These are phyloP conservation scores for Dryobota labecula DNA, from an alignment of 2,888 invertebrate genomes.

Conservation along the genomic window DNA sequence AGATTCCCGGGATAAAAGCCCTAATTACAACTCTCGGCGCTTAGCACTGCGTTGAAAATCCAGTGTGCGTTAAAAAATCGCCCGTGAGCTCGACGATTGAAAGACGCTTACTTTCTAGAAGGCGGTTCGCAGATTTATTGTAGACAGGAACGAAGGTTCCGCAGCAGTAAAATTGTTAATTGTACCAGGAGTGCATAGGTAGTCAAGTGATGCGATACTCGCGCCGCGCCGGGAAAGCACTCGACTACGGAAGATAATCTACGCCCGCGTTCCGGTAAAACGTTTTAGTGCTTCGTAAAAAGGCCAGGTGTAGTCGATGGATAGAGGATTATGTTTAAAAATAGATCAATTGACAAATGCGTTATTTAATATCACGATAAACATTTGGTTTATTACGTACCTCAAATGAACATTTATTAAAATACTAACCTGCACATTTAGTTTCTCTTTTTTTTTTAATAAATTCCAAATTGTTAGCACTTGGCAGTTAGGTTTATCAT, in stretches of 20 bases:
- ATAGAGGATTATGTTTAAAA: slow-evolving; percentile 8
- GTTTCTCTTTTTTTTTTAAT: too few species aligned
- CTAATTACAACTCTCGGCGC: background rate
- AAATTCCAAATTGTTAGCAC: background rate
- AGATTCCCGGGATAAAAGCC: too few species aligned
- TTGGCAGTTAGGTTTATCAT: background rate
- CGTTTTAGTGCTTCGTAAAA: slow-evolving; percentile 50
- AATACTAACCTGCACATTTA: background rate
- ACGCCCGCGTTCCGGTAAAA: slow-evolving; percentile 33
- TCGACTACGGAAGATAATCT: slow-evolving; percentile 44
- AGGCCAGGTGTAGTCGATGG: slow-evolving; percentile 16
- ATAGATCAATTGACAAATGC: background rate
- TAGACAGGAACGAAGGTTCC: slow-evolving; percentile 6
- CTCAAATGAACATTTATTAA: background rate
- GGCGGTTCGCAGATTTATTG: slow-evolving; percentile 27
- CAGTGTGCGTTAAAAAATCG: background rate
- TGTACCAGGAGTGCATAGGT: slow-evolving; percentile 53
- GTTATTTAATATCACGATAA: background rate
- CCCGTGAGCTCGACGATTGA: background rate
- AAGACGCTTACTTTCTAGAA: slow-evolving; percentile 37
- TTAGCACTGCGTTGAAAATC: background rate
- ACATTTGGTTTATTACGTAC: background rate
- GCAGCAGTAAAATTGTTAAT: slow-evolving; percentile 55
- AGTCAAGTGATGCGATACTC: slow-evolving; percentile 55
- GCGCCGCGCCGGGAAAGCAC: slow-evolving; percentile 53